Evolutionary conservation across 35 echinoderm and acorn worm species (phyloP), one percentile per base, ranked within the genome.

Genomic region (Lytechinus pictus): DNA sequence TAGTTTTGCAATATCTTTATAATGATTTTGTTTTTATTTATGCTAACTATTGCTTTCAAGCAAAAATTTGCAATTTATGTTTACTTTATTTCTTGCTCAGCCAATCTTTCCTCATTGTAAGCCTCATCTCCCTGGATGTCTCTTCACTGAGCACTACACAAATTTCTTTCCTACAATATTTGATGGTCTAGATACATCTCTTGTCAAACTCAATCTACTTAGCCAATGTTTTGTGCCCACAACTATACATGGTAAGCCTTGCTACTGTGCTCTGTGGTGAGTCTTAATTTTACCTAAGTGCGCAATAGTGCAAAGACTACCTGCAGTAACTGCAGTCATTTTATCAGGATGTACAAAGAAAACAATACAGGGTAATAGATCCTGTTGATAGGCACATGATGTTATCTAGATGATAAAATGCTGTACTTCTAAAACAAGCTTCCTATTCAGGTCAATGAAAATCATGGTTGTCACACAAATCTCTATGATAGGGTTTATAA

Each of bases 151-250:
- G 3, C 92, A 96, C 52, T 95, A 89, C 93, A 87, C 96, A 55
- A 86, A 92, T 55, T 96, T 97, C 86, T 97, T 91, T 60, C 96
- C 96, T 28, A 92, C 60, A 44, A 86, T 97, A 16, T 97, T 97
- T 97, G 96, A 97, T 94, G 96, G 95, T 5, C 24, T 96, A 53
- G 96, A 97, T 52, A 97, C 96, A 13, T 96, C 95, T 9, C 66
- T 97, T 9, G 53, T 94, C 12, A 97, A 97, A 90, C 95, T 96
- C 91, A 97, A 94, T 54, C 61, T 96, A 14, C 95, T 95, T 52
- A 95, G 94, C 60, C 86, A 72, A 52, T 95, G 86, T 29, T 86
- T 33, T 95, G 66, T 86, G 6, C 60, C 60, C 53, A 54, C 94
- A 86, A 21, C 92, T 24, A 54, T 93, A 54, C 92, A 93, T 93